Evolutionary conservation across 1,140 invertebrate species (phyloP).

Genomic region (Hirudo medicinalis): DNA sequence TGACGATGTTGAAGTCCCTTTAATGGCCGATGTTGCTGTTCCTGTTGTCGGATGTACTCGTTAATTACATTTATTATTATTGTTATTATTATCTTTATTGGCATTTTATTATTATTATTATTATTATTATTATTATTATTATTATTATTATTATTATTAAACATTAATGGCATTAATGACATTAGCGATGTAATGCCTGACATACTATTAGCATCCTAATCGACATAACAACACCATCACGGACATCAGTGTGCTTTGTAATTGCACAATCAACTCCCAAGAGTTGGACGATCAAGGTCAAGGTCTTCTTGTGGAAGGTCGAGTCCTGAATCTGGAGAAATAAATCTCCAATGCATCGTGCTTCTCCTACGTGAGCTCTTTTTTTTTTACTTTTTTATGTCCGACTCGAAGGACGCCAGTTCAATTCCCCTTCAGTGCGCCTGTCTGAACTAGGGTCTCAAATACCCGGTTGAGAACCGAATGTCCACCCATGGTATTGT

Average conservation of each 20-base stretch:
- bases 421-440: too few relatives aligned
- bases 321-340: too few relatives aligned
- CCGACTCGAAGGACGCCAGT: too few relatives aligned
- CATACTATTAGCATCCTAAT: background rate
- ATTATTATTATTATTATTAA: background rate
- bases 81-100: background rate
- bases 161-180: background rate
- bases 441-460: too few relatives aligned
- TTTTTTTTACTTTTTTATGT: too few relatives aligned
- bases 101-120: background rate
- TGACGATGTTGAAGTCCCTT: background rate
- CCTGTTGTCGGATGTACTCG: background rate
- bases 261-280: too few relatives aligned
- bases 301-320: too few relatives aligned
- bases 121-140: constrained; percentile 1
- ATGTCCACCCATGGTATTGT: too few relatives aligned
- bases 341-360: too few relatives aligned
- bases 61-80: background rate
- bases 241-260: background rate
- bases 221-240: background rate
- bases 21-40: background rate
- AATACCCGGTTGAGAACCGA: too few relatives aligned
- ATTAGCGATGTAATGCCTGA: background rate
- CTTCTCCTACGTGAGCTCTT: too few relatives aligned
- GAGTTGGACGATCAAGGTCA: too few relatives aligned